Conservation (phyloP, 2,113 vertebrate genomes). For the Gobius niger region DNA sequence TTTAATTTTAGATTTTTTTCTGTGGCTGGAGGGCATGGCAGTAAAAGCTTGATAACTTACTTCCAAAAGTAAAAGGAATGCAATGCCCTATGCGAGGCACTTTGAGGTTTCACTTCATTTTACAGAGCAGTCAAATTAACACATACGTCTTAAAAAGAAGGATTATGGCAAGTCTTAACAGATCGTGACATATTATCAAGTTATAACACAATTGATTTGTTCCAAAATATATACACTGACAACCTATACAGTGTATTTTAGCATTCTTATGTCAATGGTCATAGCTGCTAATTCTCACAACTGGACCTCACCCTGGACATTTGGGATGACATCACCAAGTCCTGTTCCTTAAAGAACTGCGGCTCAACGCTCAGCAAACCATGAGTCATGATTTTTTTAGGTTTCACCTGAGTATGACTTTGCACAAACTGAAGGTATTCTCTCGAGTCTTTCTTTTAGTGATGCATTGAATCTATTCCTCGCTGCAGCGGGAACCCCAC, state of each 20-base stretch:
- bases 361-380: background rate
- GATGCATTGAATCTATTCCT: constrained; percentile 1
- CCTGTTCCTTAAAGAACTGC: background rate
- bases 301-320: too few species aligned
- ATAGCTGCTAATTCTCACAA: too few species aligned
- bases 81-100: constrained; percentile 25
- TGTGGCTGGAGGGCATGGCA: constrained; percentile 13
- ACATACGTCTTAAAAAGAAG: constrained; percentile 43
- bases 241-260: too few species aligned
- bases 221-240: too few species aligned
- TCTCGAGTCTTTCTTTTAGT: background rate
- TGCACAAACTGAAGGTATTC: background rate
- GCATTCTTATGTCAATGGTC: too few species aligned
- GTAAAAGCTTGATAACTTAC: constrained; percentile 27
- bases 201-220: too few species aligned
- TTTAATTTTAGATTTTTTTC: constrained; percentile 44
- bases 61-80: constrained; percentile 12
- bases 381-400: background rate
- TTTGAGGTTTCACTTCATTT: constrained; percentile 39
- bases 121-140: constrained; percentile 39
- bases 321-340: background rate
- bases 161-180: background rate
- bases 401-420: background rate
- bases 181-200: too few species aligned
- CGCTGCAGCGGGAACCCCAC: constrained; percentile 8